Evolutionary conservation across 2,797 vertebrate genomes (phyloP).

Genomic region (Periparus ater): DNA sequence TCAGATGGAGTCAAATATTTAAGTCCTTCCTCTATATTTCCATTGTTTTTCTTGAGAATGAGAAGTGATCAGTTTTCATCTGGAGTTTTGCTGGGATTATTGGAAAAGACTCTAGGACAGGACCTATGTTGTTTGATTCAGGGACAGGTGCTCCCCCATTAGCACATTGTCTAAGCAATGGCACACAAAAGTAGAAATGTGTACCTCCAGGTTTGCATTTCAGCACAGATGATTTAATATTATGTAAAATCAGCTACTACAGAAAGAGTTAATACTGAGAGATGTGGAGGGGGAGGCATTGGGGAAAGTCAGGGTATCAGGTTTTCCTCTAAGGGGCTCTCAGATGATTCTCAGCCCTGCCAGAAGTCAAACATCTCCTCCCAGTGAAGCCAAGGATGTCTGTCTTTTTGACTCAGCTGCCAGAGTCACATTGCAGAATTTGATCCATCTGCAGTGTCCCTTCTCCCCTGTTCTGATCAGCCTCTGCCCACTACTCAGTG

Average conservation of each 20-base stretch:
- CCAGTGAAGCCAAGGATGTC: neutral
- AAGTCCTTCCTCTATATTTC: neutral
- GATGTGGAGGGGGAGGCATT: neutral
- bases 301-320: conserved; percentile 19
- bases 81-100: neutral
- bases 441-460: conserved; percentile 17
- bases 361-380: conserved; percentile 24
- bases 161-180: neutral
- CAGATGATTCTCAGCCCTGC: conserved; percentile 5
- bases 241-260: neutral
- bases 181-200: neutral
- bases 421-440: conserved; percentile 47
- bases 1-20: neutral
- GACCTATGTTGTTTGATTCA: neutral
- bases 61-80: neutral
- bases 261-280: conserved; percentile 36
- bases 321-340: conserved; percentile 49
- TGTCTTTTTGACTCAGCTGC: conserved; percentile 40
- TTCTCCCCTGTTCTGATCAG: neutral
- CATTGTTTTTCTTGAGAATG: neutral
- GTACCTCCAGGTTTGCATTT: neutral
- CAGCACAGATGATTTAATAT: neutral
- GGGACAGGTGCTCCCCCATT: neutral
- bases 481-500: neutral
- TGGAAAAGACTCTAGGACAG: neutral